These are phyloP conservation scores for Stenodera caucasica DNA, from an alignment of 2,888 invertebrate genomes.

Conservation along the genomic window DNA sequence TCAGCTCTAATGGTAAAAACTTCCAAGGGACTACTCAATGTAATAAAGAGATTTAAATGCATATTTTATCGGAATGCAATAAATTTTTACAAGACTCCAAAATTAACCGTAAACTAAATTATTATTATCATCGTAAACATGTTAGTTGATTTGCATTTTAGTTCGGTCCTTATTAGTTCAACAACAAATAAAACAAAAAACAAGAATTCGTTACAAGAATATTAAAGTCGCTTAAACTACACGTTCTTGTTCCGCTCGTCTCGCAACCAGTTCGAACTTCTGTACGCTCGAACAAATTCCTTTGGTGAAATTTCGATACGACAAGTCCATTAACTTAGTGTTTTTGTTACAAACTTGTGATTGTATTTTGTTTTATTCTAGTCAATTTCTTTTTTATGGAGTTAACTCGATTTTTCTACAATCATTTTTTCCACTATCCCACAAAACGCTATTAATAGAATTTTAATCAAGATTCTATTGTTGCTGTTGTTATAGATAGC, in stretches of 20 bases:
- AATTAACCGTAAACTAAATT: neutral
- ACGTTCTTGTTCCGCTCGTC: neutral
- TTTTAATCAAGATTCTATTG: constrained; percentile 16
- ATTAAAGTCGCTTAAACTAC: constrained; percentile 11
- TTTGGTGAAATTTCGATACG: constrained; percentile 17
- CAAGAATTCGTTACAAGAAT: constrained; percentile 19
- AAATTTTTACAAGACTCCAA: neutral
- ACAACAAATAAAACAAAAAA: constrained; percentile 21
- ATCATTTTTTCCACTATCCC: neutral
- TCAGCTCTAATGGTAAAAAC: neutral
- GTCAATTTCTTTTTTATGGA: neutral
- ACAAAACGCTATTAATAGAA: constrained; percentile 7
- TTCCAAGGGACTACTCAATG: neutral
- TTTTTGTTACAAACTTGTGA: constrained; percentile 18
- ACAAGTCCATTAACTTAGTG: constrained; percentile 22
- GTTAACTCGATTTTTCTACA: neutral
- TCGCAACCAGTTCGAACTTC: neutral
- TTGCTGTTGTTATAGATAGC: constrained; percentile 10
- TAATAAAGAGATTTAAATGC: too few relatives aligned
- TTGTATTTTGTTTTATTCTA: constrained; percentile 1
- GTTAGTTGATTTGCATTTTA: constrained; percentile 20
- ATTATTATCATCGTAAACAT: neutral
- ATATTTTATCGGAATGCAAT: too few relatives aligned
- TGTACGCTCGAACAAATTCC: neutral
- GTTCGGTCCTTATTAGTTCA: constrained; percentile 21